These are phyloP conservation scores for Cheilosia urbana DNA, from an alignment of 2,888 invertebrate genomes.

Conservation along the genomic window DNA sequence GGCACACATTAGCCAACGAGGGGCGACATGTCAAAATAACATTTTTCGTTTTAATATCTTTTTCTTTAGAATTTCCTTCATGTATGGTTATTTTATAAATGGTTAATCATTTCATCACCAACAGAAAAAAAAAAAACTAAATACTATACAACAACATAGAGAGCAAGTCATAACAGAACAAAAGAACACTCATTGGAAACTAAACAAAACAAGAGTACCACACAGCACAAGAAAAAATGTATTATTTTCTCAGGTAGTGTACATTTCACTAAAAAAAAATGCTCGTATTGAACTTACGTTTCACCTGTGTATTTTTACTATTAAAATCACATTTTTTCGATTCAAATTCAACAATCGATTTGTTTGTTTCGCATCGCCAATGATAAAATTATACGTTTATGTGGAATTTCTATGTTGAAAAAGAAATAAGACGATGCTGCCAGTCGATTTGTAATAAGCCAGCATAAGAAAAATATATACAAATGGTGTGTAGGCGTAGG, in stretches of 20 bases:
- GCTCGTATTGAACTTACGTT: constrained; percentile 51
- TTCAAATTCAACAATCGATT: constrained; percentile 51
- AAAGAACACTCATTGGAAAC: constrained; percentile 42
- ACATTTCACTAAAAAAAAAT: constrained; percentile 29
- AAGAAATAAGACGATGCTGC: constrained; percentile 40
- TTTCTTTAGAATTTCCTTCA: constrained; percentile 11
- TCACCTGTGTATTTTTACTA: constrained; percentile 43
- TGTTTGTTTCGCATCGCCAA: constrained; percentile 29
- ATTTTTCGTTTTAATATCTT: constrained; percentile 22
- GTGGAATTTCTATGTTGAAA: constrained; percentile 22
- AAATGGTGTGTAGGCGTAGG: constrained; percentile 68
- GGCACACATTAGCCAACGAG: constrained; percentile 25
- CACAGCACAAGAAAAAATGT: constrained; percentile 25
- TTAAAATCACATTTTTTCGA: constrained; percentile 41
- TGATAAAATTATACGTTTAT: constrained; percentile 27
- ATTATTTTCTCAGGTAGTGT: constrained; percentile 32
- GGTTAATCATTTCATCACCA: constrained; percentile 28
- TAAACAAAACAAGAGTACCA: constrained; percentile 37
- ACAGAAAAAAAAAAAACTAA: not conserved
- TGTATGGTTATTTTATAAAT: constrained; percentile 25
- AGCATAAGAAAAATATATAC: constrained; percentile 59
- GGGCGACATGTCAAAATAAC: constrained; percentile 62
- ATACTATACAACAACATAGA: constrained; percentile 18
- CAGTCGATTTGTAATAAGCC: constrained; percentile 53
- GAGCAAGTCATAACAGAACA: constrained; percentile 32